A percentile compares a stretch with the other conserved stretches of the same genome.
Conservation (phyloP, 2,113 vertebrate species). For the Vulpes lagopus region DNA sequence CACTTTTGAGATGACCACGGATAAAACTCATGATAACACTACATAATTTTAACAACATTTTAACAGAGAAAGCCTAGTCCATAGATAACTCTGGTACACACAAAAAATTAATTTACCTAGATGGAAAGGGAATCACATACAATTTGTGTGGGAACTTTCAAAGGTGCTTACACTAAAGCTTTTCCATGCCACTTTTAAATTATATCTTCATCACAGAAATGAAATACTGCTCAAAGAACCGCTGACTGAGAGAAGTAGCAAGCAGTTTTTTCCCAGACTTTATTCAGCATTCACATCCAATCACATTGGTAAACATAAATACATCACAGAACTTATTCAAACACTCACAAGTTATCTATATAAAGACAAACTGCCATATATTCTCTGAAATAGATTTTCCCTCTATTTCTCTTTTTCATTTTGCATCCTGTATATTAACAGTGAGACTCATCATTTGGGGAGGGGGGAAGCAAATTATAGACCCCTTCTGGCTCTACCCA, state of each 20-base stretch:
- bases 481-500: not conserved
- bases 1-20: constrained; percentile 10
- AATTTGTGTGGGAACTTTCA: constrained; percentile 60
- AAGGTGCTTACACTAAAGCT: constrained; percentile 60
- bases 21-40: not conserved
- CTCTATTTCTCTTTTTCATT: constrained; percentile 53
- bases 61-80: not conserved
- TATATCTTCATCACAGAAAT: constrained; percentile 48
- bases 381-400: constrained; percentile 59
- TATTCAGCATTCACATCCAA: constrained; percentile 70
- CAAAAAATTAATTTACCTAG: constrained; percentile 68
- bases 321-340: constrained; percentile 61
- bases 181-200: constrained; percentile 73
- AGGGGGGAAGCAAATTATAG: constrained; percentile 16
- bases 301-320: constrained; percentile 74
- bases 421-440: constrained; percentile 62
- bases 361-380: constrained; percentile 69
- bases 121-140: constrained; percentile 46
- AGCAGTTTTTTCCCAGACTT: constrained; percentile 55
- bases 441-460: constrained; percentile 8
- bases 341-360: constrained; percentile 60
- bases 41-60: constrained; percentile 39
- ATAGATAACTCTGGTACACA: constrained; percentile 43
- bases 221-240: constrained; percentile 51
- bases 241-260: constrained; percentile 63